A percentile compares a stretch with the other conserved stretches of the same genome.
Conservation (phyloP, 2,797 vertebrate species). For the Enteromius paludinosus region DNA sequence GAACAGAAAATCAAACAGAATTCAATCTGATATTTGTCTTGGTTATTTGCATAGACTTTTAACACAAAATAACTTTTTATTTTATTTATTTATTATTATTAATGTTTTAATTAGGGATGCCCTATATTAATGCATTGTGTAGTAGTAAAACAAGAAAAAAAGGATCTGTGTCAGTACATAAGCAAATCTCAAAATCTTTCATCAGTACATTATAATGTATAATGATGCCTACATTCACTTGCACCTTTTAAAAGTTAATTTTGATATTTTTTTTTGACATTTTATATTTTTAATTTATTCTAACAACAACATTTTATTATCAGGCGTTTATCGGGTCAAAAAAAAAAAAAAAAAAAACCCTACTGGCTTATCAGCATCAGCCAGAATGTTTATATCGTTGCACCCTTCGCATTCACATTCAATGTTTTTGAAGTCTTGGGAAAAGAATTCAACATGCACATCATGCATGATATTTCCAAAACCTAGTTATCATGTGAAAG, state of each 20-base stretch:
- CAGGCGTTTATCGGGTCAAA: not conserved
- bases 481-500: not conserved
- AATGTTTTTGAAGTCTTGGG: not conserved
- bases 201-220: not conserved
- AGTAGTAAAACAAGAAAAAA: too few relatives aligned
- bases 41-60: not conserved
- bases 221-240: not conserved
- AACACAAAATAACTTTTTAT: not conserved
- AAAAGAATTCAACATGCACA: not conserved
- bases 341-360: not conserved
- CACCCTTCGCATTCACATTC: not conserved
- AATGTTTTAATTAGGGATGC: not conserved
- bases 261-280: too few relatives aligned
- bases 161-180: not conserved
- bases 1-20: conserved; percentile 10
- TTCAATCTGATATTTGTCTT: conserved; percentile 9
- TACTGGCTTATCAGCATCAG: not conserved
- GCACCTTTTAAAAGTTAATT: not conserved
- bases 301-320: not conserved
- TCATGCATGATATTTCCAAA: not conserved
- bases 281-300: not conserved
- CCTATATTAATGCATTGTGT: not conserved
- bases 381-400: not conserved
- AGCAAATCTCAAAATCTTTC: not conserved
- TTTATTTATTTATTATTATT: not conserved